Percentiles rank a stretch among this genome's conserved stretches.
phyloP scores from a whole-genome alignment of 2,797 vertebrate species.

The Discoglossus pictus region DNA sequence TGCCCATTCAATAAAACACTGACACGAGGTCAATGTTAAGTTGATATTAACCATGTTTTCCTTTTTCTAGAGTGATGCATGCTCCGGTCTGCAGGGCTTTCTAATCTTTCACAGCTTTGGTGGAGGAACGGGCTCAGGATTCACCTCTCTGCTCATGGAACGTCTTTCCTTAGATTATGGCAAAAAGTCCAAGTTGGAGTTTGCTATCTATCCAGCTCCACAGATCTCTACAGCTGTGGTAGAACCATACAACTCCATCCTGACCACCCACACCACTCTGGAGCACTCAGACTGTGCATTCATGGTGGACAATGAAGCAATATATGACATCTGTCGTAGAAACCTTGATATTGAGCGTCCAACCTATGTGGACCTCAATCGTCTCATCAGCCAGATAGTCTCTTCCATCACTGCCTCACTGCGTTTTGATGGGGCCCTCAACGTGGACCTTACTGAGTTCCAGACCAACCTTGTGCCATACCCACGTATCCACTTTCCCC shows the following conservation, averaged over 20 bases:
- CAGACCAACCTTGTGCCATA: slow-evolving; percentile 78
- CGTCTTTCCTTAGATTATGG: slow-evolving; percentile 72
- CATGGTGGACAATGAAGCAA: slow-evolving; percentile 78
- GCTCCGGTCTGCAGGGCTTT: slow-evolving; percentile 74
- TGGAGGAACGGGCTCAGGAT: slow-evolving; percentile 73
- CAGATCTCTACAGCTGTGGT: slow-evolving; percentile 75
- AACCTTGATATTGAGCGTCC: slow-evolving; percentile 71
- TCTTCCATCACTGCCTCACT: slow-evolving; percentile 75
- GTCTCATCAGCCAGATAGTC: slow-evolving; percentile 73
- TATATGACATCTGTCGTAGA: slow-evolving; percentile 70
- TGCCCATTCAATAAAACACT: too few species aligned
- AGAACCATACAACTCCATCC: slow-evolving; percentile 76
- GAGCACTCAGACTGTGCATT: slow-evolving; percentile 75
- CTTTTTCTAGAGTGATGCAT: slow-evolving; percentile 67
- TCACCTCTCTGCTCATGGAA: slow-evolving; percentile 76
- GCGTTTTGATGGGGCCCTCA: slow-evolving; percentile 70
- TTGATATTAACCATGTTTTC: too few species aligned
- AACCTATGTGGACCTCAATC: slow-evolving; percentile 72
- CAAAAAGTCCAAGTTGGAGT: slow-evolving; percentile 75
- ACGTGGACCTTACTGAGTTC: slow-evolving; percentile 74
- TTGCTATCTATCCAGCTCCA: slow-evolving; percentile 75
- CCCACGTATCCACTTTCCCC: slow-evolving; percentile 72
- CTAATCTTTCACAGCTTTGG: slow-evolving; percentile 78
- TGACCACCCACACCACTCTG: slow-evolving; percentile 72
- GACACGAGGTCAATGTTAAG: too few species aligned